Evolutionary conservation across 2,113 vertebrate genomes (phyloP).

Genomic region (Rhipidura dahli): DNA sequence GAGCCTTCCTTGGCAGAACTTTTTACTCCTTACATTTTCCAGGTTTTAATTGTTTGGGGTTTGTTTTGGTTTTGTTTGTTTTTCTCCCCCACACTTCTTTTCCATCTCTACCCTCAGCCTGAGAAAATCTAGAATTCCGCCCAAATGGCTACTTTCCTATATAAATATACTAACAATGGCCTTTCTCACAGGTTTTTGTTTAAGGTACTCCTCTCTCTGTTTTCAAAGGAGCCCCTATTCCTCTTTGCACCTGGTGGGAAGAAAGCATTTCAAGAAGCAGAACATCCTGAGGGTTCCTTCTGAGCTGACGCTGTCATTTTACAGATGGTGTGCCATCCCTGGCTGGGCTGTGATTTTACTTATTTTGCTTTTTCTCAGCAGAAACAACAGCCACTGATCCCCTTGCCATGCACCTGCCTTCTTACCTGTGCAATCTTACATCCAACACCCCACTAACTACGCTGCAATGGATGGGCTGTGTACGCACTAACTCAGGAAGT

Average conservation of each 20-base stretch:
- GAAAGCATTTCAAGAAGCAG: background rate
- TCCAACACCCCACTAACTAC: conserved; percentile 1
- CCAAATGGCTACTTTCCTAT: background rate
- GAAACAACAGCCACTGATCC: background rate
- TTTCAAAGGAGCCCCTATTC: background rate
- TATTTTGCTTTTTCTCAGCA: background rate
- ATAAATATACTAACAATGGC: background rate
- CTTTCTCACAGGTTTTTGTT: background rate
- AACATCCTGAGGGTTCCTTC: background rate
- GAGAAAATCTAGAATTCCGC: background rate
- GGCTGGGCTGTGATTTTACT: background rate
- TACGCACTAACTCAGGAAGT: conserved; percentile 60
- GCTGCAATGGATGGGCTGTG: conserved; percentile 37
- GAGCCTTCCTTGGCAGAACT: background rate
- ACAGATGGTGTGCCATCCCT: background rate
- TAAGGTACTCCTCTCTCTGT: fast-evolving
- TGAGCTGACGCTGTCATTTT: background rate
- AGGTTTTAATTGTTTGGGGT: background rate
- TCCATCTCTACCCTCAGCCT: background rate
- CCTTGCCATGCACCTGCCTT: background rate
- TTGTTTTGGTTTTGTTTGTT: background rate
- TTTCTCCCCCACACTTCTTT: background rate
- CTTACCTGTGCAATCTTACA: background rate
- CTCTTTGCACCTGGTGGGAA: background rate
- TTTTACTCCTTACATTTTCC: background rate